A percentile compares a stretch with the other conserved stretches of the same genome.
Conservation (phyloP, 2,888 invertebrate species). For the Melangyna quadrimaculata region DNA sequence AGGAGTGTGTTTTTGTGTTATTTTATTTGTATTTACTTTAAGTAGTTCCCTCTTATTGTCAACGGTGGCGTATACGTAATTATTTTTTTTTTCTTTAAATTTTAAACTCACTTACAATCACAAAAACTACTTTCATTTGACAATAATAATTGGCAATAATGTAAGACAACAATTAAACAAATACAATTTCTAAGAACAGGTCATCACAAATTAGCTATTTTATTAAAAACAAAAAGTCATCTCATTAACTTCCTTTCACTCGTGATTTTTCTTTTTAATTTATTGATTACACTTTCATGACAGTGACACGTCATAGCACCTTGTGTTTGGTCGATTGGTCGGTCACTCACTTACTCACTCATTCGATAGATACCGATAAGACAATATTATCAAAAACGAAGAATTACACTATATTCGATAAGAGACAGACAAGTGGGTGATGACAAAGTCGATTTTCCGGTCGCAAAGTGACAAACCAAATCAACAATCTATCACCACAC, state of each 20-base stretch:
- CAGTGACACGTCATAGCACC: slow-evolving; percentile 12
- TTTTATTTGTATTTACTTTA: background rate
- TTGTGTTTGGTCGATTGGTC: slow-evolving; percentile 4
- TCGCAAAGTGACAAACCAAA: background rate
- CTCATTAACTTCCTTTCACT: slow-evolving; percentile 63
- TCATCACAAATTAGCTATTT: background rate
- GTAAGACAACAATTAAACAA: background rate
- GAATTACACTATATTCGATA: slow-evolving; percentile 14
- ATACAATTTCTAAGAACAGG: background rate
- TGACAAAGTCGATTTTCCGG: slow-evolving; percentile 37
- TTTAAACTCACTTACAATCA: background rate
- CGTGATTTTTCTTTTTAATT: background rate
- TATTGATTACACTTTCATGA: slow-evolving; percentile 30
- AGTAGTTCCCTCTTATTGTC: slow-evolving; percentile 10
- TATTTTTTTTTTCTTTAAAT: background rate
- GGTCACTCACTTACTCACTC: slow-evolving; percentile 18
- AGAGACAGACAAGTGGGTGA: background rate
- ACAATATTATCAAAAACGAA: background rate
- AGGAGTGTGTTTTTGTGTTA: background rate
- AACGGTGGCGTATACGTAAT: slow-evolving; percentile 60
- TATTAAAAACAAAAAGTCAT: slow-evolving; percentile 8
- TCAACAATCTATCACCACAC: slow-evolving; percentile 6
- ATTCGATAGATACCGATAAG: slow-evolving; percentile 26
- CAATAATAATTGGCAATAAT: background rate
- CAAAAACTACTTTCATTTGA: slow-evolving; percentile 47